These are phyloP conservation scores for Bombycilla garrulus DNA, from an alignment of 2,113 vertebrate genomes.

Conservation along the genomic window DNA sequence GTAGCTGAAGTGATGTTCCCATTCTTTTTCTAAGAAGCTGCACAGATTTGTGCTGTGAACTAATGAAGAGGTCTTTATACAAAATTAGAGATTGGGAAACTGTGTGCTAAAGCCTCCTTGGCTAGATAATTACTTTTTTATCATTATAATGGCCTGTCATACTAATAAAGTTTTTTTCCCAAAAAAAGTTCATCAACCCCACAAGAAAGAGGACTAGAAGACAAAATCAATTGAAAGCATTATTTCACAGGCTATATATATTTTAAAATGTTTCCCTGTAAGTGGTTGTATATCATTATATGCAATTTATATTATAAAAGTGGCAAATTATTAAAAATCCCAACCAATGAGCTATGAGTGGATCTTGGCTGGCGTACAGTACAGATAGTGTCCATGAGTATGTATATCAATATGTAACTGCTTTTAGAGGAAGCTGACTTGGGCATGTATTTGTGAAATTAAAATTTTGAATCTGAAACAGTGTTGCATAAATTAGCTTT, in stretches of 20 bases:
- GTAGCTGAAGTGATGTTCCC: not conserved
- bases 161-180: not conserved
- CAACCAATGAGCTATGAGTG: not conserved
- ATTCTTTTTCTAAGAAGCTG: slow-evolving; percentile 3
- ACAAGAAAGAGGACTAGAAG: not conserved
- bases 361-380: not conserved
- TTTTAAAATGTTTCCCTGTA: slow-evolving; percentile 12
- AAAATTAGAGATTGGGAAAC: slow-evolving; percentile 7
- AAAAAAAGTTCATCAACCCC: slow-evolving; percentile 5
- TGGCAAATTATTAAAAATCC: slow-evolving; percentile 8
- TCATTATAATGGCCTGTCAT: slow-evolving; percentile 22
- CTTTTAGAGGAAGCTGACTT: not conserved
- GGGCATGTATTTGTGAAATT: not conserved
- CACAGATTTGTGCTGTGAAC: not conserved
- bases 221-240: slow-evolving; percentile 34
- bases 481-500: not conserved
- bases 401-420: not conserved
- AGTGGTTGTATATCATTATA: slow-evolving; percentile 20
- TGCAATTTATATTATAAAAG: not conserved
- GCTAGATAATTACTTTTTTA: slow-evolving; percentile 41
- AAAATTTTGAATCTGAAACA: not conserved
- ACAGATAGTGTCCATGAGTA: not conserved
- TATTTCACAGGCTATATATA: not conserved
- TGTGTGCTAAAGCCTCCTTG: not conserved
- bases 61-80: slow-evolving; percentile 10